A percentile compares a stretch with the other conserved stretches of the same genome.
Conservation (phyloP, 2,113 vertebrate species). For the Dasypus novemcinctus region DNA sequence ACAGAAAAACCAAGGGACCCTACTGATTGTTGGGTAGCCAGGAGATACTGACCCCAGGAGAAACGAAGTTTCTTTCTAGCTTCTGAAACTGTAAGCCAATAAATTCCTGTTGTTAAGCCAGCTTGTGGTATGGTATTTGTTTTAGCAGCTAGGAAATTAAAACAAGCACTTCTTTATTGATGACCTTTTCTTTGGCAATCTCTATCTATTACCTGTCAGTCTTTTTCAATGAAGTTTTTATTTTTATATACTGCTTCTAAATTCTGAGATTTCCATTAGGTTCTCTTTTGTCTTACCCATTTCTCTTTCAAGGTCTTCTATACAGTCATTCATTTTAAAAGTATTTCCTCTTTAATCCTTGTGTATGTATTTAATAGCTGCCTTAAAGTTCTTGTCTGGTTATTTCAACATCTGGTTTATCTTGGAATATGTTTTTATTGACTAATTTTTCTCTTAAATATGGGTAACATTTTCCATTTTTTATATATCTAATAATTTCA, state of each 20-base stretch:
- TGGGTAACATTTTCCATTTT: background rate
- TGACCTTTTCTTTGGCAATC: background rate
- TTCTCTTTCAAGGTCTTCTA: background rate
- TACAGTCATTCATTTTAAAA: background rate
- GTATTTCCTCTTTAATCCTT: background rate
- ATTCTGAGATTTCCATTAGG: background rate
- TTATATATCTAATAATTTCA: background rate
- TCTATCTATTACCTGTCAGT: background rate
- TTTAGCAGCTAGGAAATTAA: too few relatives aligned
- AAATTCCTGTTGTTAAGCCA: too few relatives aligned
- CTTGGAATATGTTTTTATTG: background rate
- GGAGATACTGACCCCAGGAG: too few relatives aligned
- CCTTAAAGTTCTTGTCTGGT: background rate
- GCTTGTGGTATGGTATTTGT: too few relatives aligned
- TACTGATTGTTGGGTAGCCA: too few relatives aligned
- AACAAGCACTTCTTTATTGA: background rate
- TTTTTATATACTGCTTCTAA: background rate
- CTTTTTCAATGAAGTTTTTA: background rate
- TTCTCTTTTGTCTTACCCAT: background rate
- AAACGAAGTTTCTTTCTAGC: too few relatives aligned
- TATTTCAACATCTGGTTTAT: background rate
- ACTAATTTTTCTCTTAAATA: background rate
- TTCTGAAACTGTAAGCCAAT: too few relatives aligned
- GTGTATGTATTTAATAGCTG: background rate
- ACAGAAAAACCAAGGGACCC: too few relatives aligned